Evolutionary conservation across 1,140 invertebrate species (phyloP).

Genomic region (Drosophila malerkotliana): DNA sequence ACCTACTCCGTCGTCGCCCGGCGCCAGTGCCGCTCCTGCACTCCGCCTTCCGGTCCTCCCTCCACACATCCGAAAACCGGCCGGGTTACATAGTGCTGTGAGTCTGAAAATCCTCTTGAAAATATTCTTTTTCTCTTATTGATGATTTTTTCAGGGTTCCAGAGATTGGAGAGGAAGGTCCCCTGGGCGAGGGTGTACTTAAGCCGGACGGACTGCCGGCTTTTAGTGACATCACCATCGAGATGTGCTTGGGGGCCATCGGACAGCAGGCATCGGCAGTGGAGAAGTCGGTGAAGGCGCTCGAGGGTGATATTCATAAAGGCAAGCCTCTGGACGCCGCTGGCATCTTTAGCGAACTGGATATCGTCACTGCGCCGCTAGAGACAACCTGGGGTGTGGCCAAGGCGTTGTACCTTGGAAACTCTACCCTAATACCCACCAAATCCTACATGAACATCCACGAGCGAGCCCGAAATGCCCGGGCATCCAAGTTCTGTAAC

Average conservation of each 20-base stretch:
- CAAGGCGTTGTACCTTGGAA: slow-evolving; percentile 92
- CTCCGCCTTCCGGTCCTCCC: slow-evolving; percentile 34
- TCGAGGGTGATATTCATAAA: slow-evolving; percentile 58
- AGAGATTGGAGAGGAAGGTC: slow-evolving; percentile 93
- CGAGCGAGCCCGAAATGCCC: slow-evolving; percentile 88
- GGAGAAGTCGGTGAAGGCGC: slow-evolving; percentile 89
- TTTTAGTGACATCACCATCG: slow-evolving; percentile 91
- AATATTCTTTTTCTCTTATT: background rate
- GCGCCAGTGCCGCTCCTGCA: slow-evolving; percentile 27
- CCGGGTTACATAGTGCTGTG: slow-evolving; percentile 80
- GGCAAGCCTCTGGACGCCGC: slow-evolving; percentile 86
- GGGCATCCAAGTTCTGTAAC: slow-evolving; percentile 88
- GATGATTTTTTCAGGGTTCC: slow-evolving; percentile 88
- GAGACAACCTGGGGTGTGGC: slow-evolving; percentile 94
- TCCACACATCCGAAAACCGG: slow-evolving; percentile 59
- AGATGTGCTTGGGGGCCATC: slow-evolving; percentile 92
- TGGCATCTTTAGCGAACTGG: slow-evolving; percentile 91
- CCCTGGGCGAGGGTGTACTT: slow-evolving; percentile 90
- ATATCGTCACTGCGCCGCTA: slow-evolving; percentile 89
- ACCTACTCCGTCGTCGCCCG: slow-evolving; percentile 59
- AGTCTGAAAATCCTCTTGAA: slow-evolving; percentile 22
- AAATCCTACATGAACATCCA: slow-evolving; percentile 90
- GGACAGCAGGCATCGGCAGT: slow-evolving; percentile 92
- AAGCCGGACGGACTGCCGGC: slow-evolving; percentile 90
- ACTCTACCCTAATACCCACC: slow-evolving; percentile 91